Percentiles rank a stretch among this genome's conserved stretches.
phyloP scores from a whole-genome alignment of 2,888 invertebrate genomes.

The Caenorhabditis virilis region DNA sequence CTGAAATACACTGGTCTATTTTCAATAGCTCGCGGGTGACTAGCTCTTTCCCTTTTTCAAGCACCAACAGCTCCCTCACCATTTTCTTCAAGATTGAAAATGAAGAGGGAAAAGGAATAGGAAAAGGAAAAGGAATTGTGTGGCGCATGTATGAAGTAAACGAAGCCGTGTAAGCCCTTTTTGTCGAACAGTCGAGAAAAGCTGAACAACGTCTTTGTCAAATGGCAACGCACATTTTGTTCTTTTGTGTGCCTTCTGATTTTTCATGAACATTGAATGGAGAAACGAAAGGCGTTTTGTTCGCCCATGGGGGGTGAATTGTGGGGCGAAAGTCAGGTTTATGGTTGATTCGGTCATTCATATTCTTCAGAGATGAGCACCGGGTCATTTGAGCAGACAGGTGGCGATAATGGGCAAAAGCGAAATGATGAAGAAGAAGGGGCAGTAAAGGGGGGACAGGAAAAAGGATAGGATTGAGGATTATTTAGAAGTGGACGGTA shows the following conservation, averaged over 20 bases:
- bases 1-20: too few species aligned
- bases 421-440: neutral
- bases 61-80: constrained; percentile 23
- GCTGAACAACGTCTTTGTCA: constrained; percentile 7
- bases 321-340: too few species aligned
- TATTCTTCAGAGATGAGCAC: constrained; percentile 17
- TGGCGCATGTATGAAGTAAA: constrained; percentile 12
- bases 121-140: constrained; percentile 3
- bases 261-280: neutral
- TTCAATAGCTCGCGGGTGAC: too few species aligned
- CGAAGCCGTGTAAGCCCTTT: too few species aligned
- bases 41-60: constrained; percentile 14
- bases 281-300: too few species aligned
- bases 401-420: constrained; percentile 31
- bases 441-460: neutral
- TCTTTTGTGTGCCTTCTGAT: constrained; percentile 7
- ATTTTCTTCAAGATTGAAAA: constrained; percentile 37
- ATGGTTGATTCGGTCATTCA: too few species aligned
- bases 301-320: too few species aligned
- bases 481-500: neutral
- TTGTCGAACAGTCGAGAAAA: constrained; percentile 6
- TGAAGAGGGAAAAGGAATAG: constrained; percentile 14
- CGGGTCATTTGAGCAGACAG: constrained; percentile 37
- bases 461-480: neutral
- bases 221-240: constrained; percentile 3